Evolutionary conservation across 2,113 vertebrate species (phyloP).

Genomic region (Echinops telfairi): DNA sequence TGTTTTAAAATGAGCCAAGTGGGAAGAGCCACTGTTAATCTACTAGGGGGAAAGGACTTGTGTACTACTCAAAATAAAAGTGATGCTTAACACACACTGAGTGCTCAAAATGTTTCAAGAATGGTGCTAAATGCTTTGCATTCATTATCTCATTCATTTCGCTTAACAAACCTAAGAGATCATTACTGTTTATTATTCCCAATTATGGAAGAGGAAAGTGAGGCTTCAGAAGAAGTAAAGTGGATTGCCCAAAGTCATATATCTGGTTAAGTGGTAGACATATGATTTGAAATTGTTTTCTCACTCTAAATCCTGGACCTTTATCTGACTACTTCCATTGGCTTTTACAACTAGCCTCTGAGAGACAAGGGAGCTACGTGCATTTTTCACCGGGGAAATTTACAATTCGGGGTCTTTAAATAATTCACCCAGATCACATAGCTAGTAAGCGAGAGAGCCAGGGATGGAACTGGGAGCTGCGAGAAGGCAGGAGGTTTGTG

Average conservation of each 20-base stretch:
- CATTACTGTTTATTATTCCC: background rate
- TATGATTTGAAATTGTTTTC: background rate
- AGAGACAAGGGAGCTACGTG: background rate
- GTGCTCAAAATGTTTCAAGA: constrained; percentile 14
- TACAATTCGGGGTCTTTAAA: constrained; percentile 16
- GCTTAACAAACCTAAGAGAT: background rate
- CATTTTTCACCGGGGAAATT: constrained; percentile 26
- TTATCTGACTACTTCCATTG: constrained; percentile 12
- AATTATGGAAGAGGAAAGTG: constrained; percentile 6
- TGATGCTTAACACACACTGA: background rate
- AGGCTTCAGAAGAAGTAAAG: background rate
- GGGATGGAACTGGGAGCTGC: background rate
- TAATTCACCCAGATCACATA: background rate
- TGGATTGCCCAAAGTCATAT: background rate
- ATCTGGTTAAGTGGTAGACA: background rate
- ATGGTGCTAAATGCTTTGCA: background rate
- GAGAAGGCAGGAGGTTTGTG: background rate
- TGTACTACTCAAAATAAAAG: constrained; percentile 33
- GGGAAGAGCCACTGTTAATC: background rate
- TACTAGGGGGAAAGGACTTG: background rate
- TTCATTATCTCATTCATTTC: background rate
- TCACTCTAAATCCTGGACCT: background rate
- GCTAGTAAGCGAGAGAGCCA: background rate
- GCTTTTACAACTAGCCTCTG: background rate
- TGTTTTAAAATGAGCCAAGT: constrained; percentile 20